phyloP scores from a whole-genome alignment of 35 echinoderm and acorn worm genomes.

The Hemicentrotus pulcherrimus region DNA sequence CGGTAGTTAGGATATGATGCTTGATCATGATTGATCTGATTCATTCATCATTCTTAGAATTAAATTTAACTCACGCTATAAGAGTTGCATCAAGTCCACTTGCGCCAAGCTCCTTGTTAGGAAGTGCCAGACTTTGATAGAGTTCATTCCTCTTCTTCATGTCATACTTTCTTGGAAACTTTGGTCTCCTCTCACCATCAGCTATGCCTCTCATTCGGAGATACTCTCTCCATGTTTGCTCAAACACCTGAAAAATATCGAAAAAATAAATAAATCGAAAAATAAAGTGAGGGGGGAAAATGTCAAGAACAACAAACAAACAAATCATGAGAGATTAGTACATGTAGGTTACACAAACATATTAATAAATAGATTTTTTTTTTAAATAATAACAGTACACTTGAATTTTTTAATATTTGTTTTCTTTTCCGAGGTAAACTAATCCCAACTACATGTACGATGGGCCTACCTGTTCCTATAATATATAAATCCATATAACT shows the following conservation, averaged over 20 bases:
- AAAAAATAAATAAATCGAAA: neutral
- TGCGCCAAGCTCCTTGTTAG: conserved; percentile 56
- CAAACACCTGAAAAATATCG: conserved; percentile 65
- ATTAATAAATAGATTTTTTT: no score
- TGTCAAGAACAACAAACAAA: no score
- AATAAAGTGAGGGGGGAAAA: no score
- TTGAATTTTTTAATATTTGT: no score
- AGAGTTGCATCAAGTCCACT: conserved; percentile 89
- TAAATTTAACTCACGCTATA: conserved; percentile 77
- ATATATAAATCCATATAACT: no score
- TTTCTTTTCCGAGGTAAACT: no score
- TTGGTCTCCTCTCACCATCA: conserved; percentile 83
- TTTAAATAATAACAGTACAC: no score
- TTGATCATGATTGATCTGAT: neutral
- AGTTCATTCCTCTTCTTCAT: conserved; percentile 66
- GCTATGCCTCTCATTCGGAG: conserved; percentile 67
- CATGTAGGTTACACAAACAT: neutral
- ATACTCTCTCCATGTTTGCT: conserved; percentile 79
- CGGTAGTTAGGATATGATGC: no score
- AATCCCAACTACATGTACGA: no score
- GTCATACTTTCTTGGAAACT: conserved; percentile 84
- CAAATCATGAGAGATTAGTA: neutral
- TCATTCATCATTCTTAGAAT: neutral
- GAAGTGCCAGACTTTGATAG: conserved; percentile 64
- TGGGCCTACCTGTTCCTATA: no score